These are phyloP conservation scores for Laterallus jamaicensis DNA, from an alignment of 2,113 vertebrate genomes.

Conservation along the genomic window DNA sequence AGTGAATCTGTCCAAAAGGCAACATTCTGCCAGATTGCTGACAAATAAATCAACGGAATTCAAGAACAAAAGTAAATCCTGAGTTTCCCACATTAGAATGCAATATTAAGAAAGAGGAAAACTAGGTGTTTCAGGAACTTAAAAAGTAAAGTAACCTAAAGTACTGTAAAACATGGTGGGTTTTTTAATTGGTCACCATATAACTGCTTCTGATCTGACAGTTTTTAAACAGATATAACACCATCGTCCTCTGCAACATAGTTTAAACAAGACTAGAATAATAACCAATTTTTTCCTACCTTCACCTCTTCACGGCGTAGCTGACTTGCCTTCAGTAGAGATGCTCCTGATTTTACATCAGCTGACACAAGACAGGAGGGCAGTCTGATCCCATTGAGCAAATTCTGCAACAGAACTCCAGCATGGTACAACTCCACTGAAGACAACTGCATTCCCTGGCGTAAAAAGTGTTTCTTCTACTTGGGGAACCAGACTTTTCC, in stretches of 20 bases:
- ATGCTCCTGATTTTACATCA: not conserved
- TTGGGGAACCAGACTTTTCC: accelerated
- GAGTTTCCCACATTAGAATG: not conserved
- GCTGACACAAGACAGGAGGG: not conserved
- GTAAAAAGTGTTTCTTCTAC: not conserved
- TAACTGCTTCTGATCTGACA: not conserved
- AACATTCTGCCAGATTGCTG: not conserved
- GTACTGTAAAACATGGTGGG: not conserved
- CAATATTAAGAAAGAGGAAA: not conserved
- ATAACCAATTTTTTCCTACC: not conserved
- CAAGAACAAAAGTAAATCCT: not conserved
- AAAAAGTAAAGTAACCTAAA: not conserved
- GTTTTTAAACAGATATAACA: not conserved
- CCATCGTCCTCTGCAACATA: not conserved
- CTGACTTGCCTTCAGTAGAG: not conserved
- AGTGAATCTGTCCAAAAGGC: not conserved
- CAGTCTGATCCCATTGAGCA: not conserved
- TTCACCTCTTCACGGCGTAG: not conserved
- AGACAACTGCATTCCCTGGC: not conserved
- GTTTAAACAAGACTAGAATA: not conserved
- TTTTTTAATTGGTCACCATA: not conserved
- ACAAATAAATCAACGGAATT: not conserved
- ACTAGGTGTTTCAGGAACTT: not conserved
- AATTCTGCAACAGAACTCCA: constrained; percentile 16
- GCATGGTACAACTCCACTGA: not conserved